Percentiles rank a stretch among this genome's conserved stretches.
Evolutionary conservation across 2,888 invertebrate species (phyloP).

Genomic region (Patella ulyssiponensis): DNA sequence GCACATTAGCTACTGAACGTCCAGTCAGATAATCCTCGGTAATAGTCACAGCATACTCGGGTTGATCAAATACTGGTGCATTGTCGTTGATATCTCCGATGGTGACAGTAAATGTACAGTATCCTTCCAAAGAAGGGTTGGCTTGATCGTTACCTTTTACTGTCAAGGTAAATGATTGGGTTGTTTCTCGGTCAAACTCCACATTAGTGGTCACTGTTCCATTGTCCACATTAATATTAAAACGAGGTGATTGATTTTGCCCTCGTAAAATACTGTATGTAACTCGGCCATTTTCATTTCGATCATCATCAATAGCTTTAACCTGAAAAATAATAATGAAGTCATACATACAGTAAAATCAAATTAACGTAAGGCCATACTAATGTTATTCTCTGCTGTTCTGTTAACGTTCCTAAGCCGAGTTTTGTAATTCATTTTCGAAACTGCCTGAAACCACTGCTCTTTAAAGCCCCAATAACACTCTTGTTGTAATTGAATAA

Average conservation of each 20-base stretch:
- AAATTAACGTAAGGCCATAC: no score
- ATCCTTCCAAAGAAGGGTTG: conserved; percentile 96
- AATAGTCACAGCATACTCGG: conserved; percentile 57
- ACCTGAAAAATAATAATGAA: conserved; percentile 75
- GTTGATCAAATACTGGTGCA: conserved; percentile 63
- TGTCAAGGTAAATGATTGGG: conserved; percentile 75
- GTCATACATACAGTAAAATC: not conserved
- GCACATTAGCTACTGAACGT: conserved; percentile 40
- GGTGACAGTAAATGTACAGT: conserved; percentile 86
- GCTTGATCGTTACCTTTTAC: conserved; percentile 99
- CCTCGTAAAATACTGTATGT: conserved; percentile 85
- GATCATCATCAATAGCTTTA: conserved; percentile 94
- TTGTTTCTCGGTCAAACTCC: conserved; percentile 85
- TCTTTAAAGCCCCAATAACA: no score
- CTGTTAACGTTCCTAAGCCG: not conserved
- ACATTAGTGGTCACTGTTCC: conserved; percentile 85
- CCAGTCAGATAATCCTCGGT: conserved; percentile 46
- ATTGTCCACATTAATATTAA: conserved; percentile 94
- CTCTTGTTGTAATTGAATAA: no score
- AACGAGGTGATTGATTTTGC: conserved; percentile 92
- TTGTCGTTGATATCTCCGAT: conserved; percentile 68
- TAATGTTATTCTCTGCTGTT: no score
- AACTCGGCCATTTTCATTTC: conserved; percentile 84
- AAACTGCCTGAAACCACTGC: no score
- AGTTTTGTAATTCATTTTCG: not conserved